Percentiles rank a stretch among this genome's conserved stretches.
These are phyloP conservation scores for Caenorhabditis imperialis DNA, from an alignment of 2,888 invertebrate genomes.

Conservation along the genomic window DNA sequence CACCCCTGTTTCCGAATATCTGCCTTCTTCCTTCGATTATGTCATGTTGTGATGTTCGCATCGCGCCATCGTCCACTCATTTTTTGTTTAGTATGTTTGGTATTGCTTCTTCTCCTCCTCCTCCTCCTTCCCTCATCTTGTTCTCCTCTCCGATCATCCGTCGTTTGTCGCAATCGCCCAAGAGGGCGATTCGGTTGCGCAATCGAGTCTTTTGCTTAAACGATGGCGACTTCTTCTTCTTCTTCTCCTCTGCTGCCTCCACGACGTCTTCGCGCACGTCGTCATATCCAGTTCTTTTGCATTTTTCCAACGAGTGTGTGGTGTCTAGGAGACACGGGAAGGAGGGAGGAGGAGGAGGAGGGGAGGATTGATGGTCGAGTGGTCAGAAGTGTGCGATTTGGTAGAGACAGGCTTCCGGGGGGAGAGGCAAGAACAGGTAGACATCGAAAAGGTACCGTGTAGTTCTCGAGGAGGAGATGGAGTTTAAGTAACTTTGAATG, in stretches of 20 bases:
- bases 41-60: conserved; percentile 32
- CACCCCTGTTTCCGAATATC: no score
- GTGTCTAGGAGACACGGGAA: neutral
- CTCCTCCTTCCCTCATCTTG: conserved; percentile 19
- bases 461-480: no score
- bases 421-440: no score
- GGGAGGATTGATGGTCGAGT: no score
- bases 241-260: no score
- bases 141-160: conserved; percentile 16
- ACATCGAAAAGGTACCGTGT: no score
- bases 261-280: no score
- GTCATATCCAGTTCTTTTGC: conserved; percentile 4
- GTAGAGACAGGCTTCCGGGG: no score
- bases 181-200: conserved; percentile 45
- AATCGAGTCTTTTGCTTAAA: conserved; percentile 40
- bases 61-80: conserved; percentile 5
- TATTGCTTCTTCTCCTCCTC: conserved; percentile 31
- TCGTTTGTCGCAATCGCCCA: conserved; percentile 23
- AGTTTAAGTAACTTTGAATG: no score
- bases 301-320: neutral
- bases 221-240: neutral
- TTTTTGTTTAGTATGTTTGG: conserved; percentile 39
- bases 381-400: no score
- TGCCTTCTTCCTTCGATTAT: no score
- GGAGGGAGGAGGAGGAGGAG: neutral